Base-by-base conservation (phyloP, 2,888 invertebrate species). In the Bimastos eiseni region DNA sequence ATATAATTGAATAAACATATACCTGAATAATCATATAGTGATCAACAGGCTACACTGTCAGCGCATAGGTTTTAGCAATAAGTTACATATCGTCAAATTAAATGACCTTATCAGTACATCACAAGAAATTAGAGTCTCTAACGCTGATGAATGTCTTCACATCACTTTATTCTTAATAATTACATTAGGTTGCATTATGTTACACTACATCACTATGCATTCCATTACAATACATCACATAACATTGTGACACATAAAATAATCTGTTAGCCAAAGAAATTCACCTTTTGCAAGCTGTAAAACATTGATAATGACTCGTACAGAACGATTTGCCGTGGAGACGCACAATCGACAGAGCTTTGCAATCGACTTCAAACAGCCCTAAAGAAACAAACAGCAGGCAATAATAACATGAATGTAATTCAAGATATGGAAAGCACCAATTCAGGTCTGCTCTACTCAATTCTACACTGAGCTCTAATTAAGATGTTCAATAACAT, bases 321-420 rank as follows among this genome's bases (percentile, higher is more conserved):
- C 70, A 55, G 89, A 89, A 24, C 89, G 89, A 44, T 49, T 41
- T n/a, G 70, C 90, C 33, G 55, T 70, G 1, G 84, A 37, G 24
- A 55, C 19, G 41, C 84, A 90, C 36, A 38, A 89, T 24, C 33
- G 33, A 83, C 90, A 90, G 19, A 90, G 70, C 33, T 37, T 89
- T 33, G 55, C 38, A 30, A 70, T 37, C 19, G 70, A 90, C 90
- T 55, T 89, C 90, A 90, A 55, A 90, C 89, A 70, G 34, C 38
- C 70, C 90, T 90, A 70, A 33, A 37, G 19, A 90, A 37, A 84
- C 83, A 55, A 90, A 36, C 83, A 34, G 83, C 34, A 15, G 33
- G 33, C n/a, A 70, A n/a, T n/a, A 70, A 70, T n/a, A 70, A n/a
- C 70, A 6, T 70, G 70, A 30, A 70, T n/a, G 70, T n/a, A 4